Evolutionary conservation across 1,140 invertebrate species (phyloP), one percentile per base, ranked within the genome.

Genomic region (Bombus pascuorum): DNA sequence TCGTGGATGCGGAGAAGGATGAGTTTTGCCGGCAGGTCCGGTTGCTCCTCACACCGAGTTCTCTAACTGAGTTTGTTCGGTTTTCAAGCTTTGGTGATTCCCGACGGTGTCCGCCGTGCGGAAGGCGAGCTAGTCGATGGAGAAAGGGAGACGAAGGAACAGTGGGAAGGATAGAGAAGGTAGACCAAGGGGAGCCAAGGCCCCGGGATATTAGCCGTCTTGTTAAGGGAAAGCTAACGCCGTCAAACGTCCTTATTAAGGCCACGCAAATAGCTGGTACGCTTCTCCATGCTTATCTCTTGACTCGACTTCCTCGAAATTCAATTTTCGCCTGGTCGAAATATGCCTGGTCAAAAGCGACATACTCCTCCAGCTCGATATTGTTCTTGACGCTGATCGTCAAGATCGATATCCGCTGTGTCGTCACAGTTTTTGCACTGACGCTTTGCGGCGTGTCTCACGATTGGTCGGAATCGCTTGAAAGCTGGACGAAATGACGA

Each of bases 21-120:
- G 73, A 44, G 75, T 84, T 83, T 71, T 77, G 79, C 44, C 78
- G 42, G 66, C 37, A 32, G 83, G 84, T 78, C 77, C 73, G 44
- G 83, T 77, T 70, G 66, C 37, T 86, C 62, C 78, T 81, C 83
- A 59, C 73, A 74, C 77, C 86, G 84, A 92, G 91, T 92, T 92
- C 91, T 91, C 89, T 94, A 94, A 94, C 93, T 92, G 91, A 94
- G 92, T 94, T 94, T 94, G 92, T 94, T 94, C 92, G 93, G 89
- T 94, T 93, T 93, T 94, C 92, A 93, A 93, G 93, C 93, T 93
- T 93, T 93, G 90, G 91, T 93, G 90, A 91, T 93, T 93, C 90
- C 84, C 88, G 85, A 89, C 91, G 91, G 90, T 87, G 78, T 86
- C 88, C 86, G 85, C 81, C 81, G 87, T 91, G 85, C 86, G 91